phyloP scores from a whole-genome alignment of 1,140 invertebrate species.

The Acromyrmex charruanus region DNA sequence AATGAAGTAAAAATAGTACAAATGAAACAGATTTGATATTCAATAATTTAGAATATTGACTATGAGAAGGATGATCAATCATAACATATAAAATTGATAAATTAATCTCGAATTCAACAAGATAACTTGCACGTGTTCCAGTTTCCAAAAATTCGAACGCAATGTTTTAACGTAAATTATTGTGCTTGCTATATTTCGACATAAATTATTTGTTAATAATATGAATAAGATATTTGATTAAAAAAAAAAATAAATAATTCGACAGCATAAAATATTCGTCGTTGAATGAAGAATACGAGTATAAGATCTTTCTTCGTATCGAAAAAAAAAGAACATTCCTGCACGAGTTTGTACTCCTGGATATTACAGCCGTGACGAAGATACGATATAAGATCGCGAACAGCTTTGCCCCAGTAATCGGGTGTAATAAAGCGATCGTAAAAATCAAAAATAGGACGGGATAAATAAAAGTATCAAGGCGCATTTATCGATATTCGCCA shows the following conservation, averaged over 20 bases:
- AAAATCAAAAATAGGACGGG: constrained; percentile 64
- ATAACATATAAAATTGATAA: neutral
- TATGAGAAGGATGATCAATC: neutral
- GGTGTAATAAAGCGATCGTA: constrained; percentile 55
- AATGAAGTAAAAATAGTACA: neutral
- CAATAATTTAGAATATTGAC: neutral
- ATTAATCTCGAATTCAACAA: neutral
- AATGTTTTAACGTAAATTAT: too few relatives aligned
- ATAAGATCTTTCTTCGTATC: neutral
- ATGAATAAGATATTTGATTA: neutral
- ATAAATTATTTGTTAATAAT: neutral
- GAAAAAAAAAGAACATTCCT: neutral
- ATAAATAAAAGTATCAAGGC: constrained; percentile 45
- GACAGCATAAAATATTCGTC: neutral
- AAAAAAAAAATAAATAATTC: neutral
- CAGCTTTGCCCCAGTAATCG: constrained; percentile 29
- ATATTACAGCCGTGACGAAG: neutral
- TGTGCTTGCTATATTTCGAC: neutral
- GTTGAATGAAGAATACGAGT: neutral
- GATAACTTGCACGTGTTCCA: neutral
- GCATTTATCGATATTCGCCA: constrained; percentile 12
- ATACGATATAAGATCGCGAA: constrained; percentile 9
- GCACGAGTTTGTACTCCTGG: neutral
- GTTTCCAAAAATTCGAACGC: neutral
- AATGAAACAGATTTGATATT: neutral